Percentiles rank a stretch among this genome's conserved stretches.
Evolutionary conservation across 2,888 invertebrate genomes (phyloP).

Genomic region (Pseudococcus viburni): DNA sequence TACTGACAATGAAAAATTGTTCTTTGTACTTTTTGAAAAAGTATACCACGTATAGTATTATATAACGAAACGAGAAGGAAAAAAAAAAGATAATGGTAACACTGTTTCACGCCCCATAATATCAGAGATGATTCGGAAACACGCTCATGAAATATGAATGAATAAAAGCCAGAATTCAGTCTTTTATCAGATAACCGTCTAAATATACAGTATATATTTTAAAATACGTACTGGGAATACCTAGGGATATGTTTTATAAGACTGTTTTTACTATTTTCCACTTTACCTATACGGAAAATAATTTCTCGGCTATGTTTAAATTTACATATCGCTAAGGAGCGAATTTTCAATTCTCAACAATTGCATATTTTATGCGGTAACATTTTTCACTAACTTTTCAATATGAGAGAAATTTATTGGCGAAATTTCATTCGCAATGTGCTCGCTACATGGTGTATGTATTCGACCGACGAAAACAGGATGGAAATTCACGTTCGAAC

Average conservation of each 20-base stretch:
- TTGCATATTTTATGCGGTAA: slow-evolving; percentile 54
- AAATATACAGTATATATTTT: slow-evolving; percentile 52
- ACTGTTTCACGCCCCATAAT: slow-evolving; percentile 59
- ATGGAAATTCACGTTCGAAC: neutral
- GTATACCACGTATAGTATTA: neutral
- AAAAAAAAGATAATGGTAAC: slow-evolving; percentile 47
- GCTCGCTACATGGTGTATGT: neutral
- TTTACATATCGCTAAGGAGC: slow-evolving; percentile 48
- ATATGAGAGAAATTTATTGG: slow-evolving; percentile 55
- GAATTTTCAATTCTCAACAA: slow-evolving; percentile 61
- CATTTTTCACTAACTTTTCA: slow-evolving; percentile 49
- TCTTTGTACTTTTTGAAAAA: slow-evolving; percentile 31
- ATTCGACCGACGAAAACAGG: neutral
- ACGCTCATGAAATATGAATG: slow-evolving; percentile 64
- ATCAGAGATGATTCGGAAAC: slow-evolving; percentile 62
- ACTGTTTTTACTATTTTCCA: slow-evolving; percentile 56
- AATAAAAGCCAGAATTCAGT: slow-evolving; percentile 56
- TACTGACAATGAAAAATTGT: slow-evolving; percentile 62
- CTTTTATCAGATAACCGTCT: slow-evolving; percentile 60
- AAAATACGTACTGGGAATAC: slow-evolving; percentile 41
- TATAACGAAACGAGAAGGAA: neutral
- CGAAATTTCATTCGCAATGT: slow-evolving; percentile 50
- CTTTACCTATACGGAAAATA: slow-evolving; percentile 51
- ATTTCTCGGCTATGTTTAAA: slow-evolving; percentile 60
- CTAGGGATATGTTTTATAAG: slow-evolving; percentile 45